These are phyloP conservation scores for Platalea minor DNA, from an alignment of 2,797 vertebrate species.

Conservation along the genomic window DNA sequence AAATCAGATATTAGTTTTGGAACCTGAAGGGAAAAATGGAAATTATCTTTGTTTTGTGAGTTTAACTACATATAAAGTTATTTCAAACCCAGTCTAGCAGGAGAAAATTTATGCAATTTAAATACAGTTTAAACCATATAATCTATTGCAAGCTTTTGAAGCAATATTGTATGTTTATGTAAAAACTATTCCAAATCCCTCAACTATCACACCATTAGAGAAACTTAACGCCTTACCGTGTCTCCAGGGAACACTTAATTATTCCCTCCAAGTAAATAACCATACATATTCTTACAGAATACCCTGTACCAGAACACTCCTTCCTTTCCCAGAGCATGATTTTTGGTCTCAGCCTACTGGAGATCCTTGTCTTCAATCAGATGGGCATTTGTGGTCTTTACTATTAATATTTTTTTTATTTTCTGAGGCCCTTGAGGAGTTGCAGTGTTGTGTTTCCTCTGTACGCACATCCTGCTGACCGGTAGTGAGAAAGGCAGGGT, in stretches of 20 bases:
- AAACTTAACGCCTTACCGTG: neutral
- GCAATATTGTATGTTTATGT: neutral
- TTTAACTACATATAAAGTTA: neutral
- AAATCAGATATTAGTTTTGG: neutral
- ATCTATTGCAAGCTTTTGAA: neutral
- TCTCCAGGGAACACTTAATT: neutral
- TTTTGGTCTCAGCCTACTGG: neutral
- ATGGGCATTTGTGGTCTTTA: neutral
- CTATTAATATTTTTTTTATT: neutral
- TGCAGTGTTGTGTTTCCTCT: neutral
- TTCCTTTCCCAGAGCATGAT: neutral
- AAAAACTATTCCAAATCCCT: conserved; percentile 7
- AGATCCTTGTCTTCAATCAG: neutral
- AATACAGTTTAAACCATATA: neutral
- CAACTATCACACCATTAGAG: neutral
- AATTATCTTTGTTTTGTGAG: neutral
- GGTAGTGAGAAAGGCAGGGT: neutral
- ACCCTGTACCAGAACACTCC: neutral
- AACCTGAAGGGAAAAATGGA: neutral
- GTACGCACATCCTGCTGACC: neutral
- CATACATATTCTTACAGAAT: neutral
- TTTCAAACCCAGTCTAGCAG: neutral
- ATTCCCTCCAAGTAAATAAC: neutral
- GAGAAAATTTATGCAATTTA: neutral
- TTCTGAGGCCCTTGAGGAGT: neutral